Base-by-base conservation (phyloP, 2,113 vertebrate genomes). In the Prinia subflava region DNA sequence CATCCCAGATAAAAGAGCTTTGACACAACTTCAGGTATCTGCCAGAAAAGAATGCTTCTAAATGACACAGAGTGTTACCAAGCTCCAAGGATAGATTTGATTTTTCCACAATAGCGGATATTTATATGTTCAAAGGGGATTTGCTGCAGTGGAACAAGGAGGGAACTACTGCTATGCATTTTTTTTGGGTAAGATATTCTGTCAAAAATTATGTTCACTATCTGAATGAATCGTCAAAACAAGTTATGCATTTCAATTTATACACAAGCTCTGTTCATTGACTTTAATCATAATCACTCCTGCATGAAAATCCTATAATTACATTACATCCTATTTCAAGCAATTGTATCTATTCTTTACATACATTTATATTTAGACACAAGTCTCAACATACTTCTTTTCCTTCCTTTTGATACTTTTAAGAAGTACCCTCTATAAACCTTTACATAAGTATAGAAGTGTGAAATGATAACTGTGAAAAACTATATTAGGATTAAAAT, bases 41-140 rank as follows among this genome's bases (percentile, higher is more conserved):
- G 64, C 79, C 79, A 93, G 76, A 90, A 95, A 83, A 89, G 22
- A 35, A 71, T 67, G 56, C 23, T 78, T 57, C 64, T 83, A 89
- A 97, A 88, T 68, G 65, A 92, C 73, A 85, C 30, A 74, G 16
- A 77, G 33, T 85, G 92, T 83, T 94, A 71, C 60, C 73, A 89
- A 63, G n/a, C 15, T 79, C 44, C 68, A 90, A 77, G 52, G 18
- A 31, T 41, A 63, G 22, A 78, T 81, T 77, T 65, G 23, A 25
- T 71, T 81, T 92, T 80, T 85, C 67, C 27, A 35, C 42, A 70
- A 52, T 21, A 86, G 67, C 75, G 76, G 86, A 64, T 94, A 90
- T 95, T 91, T 88, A 75, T 49, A 85, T 28, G 24, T 87, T 69
- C 39, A 91, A 77, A 91, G 24, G 19, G 11, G 1, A 67, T 56